Base-by-base conservation (phyloP, 2,888 invertebrate genomes). In the Hydrotaea diabolus region DNA sequence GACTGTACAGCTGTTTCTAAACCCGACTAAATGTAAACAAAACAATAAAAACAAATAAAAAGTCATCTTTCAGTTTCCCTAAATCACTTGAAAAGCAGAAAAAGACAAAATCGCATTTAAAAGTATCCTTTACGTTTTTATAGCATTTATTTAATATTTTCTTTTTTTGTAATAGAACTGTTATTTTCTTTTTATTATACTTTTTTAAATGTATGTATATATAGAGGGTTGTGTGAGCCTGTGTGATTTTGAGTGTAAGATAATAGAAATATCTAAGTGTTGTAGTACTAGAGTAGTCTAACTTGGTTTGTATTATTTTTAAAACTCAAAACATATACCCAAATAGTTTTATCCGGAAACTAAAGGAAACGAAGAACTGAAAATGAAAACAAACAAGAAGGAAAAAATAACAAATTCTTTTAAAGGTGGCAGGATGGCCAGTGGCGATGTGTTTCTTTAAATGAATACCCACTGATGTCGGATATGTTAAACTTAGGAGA, bases 81-180 rank as follows among this genome's bases (percentile, higher is more conserved):
- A n/a, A n/a, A n/a, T 7, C 31, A 31, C 7, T 31, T 31, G 2
- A 2, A 31, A 31, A 31, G 3, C 2, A 7, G 7, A 31, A 31
- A 31, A 31, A 31, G 31, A 31, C 31, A 31, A 31, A 2, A 31
- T 31, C 31, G 31, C 7, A 31, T 31, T 39, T 69, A 69, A 43
- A 39, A 43, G 69, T 69, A 62, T 74, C 26, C 23, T 77, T 69
- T 46, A 53, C 57, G 21, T 46, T 76, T 71, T 74, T 82, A 55
- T 71, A 76, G 55, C 15, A 77, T 81, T 78, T 77, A 69, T 80
- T 83, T 77, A 53, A 73, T 82, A 64, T 64, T 75, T 75, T 17
- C 46, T 11, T 72, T 73, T 36, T 31, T 62, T 73, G 8, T 79
- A 59, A 62, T 59, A 69, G 66, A 69, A 69, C 69, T 39, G 59